A percentile compares a stretch with the other conserved stretches of the same genome.
Conservation (phyloP, 2,113 vertebrate species). For the Pelmatolapia mariae region DNA sequence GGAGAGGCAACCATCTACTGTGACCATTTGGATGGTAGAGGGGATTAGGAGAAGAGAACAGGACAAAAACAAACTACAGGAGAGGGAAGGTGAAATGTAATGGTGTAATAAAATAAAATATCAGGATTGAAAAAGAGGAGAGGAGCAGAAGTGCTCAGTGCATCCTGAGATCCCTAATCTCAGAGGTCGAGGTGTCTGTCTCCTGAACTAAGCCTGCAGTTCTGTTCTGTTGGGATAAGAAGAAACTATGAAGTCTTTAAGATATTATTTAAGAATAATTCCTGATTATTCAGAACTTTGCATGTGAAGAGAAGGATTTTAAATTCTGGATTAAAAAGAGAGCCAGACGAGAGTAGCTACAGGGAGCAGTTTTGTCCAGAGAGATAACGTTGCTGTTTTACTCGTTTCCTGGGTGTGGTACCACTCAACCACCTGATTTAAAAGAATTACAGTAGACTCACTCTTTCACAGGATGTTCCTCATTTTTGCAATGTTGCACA, state of each 20-base stretch:
- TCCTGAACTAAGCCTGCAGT: background rate
- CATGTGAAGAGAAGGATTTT: background rate
- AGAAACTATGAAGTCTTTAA: accelerated
- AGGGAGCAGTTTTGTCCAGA: background rate
- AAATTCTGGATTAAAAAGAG: background rate
- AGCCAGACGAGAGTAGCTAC: background rate
- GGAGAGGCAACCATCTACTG: background rate
- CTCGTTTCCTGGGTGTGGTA: background rate
- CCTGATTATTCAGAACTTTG: background rate
- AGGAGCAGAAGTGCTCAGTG: background rate
- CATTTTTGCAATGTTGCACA: background rate
- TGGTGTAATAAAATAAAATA: background rate
- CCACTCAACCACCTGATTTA: background rate
- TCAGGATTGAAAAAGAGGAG: background rate
- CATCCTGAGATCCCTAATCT: background rate
- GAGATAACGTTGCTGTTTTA: accelerated
- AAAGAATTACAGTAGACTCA: accelerated
- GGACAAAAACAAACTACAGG: background rate
- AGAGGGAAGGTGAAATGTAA: accelerated
- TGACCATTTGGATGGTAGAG: background rate
- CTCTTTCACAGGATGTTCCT: background rate
- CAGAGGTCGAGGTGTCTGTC: background rate
- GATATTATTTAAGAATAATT: background rate
- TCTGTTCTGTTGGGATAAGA: background rate
- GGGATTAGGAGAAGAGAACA: accelerated